Percentiles rank a stretch among this genome's conserved stretches.
phyloP scores from a whole-genome alignment of 37 sponge, comb jelly and placozoan genomes.

The Mnemiopsis leidyi region DNA sequence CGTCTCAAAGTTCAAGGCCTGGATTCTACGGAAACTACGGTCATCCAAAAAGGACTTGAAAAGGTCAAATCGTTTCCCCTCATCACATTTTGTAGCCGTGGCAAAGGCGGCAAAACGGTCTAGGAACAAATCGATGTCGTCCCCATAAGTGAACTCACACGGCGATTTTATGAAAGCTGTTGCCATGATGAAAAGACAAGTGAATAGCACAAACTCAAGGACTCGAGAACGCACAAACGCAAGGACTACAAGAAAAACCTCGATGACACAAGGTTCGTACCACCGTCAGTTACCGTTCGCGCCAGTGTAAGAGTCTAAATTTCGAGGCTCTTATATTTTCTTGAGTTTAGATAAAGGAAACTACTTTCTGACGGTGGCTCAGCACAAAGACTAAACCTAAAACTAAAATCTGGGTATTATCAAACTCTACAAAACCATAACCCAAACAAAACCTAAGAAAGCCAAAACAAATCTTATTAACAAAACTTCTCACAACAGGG shows the following conservation, averaged over 20 bases:
- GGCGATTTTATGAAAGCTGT: neutral
- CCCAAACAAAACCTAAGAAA: too few relatives aligned
- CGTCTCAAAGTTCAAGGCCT: neutral
- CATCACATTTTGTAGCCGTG: neutral
- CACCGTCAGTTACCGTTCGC: neutral
- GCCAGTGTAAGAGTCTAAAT: neutral
- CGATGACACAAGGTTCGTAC: neutral
- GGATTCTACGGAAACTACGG: neutral
- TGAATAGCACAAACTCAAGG: neutral
- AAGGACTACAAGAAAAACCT: neutral
- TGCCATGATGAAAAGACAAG: neutral
- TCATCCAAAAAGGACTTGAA: neutral
- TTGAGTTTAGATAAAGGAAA: too few relatives aligned
- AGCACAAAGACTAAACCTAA: too few relatives aligned
- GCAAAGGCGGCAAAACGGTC: neutral
- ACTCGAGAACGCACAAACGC: neutral
- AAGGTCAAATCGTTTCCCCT: neutral
- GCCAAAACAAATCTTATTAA: too few relatives aligned
- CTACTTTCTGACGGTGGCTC: too few relatives aligned
- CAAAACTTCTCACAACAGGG: too few relatives aligned
- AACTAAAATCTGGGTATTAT: too few relatives aligned
- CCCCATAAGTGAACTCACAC: neutral
- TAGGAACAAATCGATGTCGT: neutral
- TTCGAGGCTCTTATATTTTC: too few relatives aligned
- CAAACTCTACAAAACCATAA: too few relatives aligned